Conservation (phyloP, 2,113 vertebrate genomes). For the Etia nguti region DNA sequence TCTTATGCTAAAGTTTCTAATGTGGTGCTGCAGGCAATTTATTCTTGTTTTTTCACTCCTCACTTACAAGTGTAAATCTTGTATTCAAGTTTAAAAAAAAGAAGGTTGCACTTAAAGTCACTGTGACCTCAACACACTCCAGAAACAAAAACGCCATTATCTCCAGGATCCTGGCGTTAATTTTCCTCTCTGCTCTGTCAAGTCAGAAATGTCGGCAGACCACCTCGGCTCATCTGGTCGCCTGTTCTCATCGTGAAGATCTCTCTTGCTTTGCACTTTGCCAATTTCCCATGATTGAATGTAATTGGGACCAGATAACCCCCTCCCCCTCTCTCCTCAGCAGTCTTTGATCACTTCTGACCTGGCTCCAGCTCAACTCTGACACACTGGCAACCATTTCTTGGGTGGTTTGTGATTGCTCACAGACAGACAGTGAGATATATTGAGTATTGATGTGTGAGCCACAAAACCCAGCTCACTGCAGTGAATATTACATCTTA, state of each 20-base stretch:
- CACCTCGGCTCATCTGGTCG: constrained; percentile 62
- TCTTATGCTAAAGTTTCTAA: not conserved
- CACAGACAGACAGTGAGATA: constrained; percentile 39
- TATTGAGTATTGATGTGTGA: constrained; percentile 36
- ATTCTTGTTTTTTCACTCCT: not conserved
- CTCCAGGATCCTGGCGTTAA: not conserved
- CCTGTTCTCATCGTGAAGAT: constrained; percentile 51
- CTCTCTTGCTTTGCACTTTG: constrained; percentile 58
- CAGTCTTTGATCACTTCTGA: constrained; percentile 65
- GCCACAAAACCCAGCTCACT: not conserved
- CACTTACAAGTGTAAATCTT: not conserved
- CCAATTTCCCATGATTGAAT: constrained; percentile 68
- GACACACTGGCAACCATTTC: constrained; percentile 54
- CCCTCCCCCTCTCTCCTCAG: not conserved
- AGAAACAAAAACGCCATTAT: not conserved
- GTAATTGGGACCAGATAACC: constrained; percentile 71
- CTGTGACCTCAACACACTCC: not conserved
- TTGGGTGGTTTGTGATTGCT: constrained; percentile 64
- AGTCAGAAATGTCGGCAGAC: constrained; percentile 44
- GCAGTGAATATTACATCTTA: not conserved
- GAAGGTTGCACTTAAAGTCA: not conserved
- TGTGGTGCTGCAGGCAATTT: not conserved
- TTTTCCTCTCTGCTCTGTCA: constrained; percentile 18
- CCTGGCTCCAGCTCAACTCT: constrained; percentile 54
- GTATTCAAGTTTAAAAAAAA: not conserved